A percentile compares a stretch with the other conserved stretches of the same genome.
phyloP scores from a whole-genome alignment of 1,140 invertebrate genomes.

The Phymastichus coffea region DNA sequence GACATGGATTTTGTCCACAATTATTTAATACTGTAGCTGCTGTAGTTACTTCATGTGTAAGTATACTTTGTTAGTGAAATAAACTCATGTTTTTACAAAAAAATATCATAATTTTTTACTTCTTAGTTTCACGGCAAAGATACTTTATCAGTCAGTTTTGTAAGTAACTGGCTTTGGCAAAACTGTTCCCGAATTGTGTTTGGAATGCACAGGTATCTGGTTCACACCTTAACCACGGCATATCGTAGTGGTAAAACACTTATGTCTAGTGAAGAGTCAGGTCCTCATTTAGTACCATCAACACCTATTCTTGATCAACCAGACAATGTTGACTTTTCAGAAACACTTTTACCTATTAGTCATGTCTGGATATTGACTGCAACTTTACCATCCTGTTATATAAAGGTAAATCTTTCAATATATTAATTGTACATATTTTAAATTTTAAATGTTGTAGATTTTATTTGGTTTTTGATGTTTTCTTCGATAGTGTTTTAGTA shows the following conservation, averaged over 20 bases:
- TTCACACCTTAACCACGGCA: constrained; percentile 75
- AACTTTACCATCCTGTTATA: constrained; percentile 70
- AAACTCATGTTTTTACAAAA: not conserved
- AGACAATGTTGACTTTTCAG: constrained; percentile 49
- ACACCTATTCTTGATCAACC: constrained; percentile 73
- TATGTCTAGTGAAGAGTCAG: constrained; percentile 46
- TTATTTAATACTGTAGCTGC: constrained; percentile 69
- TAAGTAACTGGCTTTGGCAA: constrained; percentile 76
- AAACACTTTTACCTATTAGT: constrained; percentile 61
- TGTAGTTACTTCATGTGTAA: constrained; percentile 69
- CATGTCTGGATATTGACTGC: constrained; percentile 78
- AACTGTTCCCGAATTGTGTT: constrained; percentile 74
- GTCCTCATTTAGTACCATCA: constrained; percentile 62
- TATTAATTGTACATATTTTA: not conserved
- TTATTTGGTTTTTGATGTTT: no score
- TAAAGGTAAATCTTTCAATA: constrained; percentile 43
- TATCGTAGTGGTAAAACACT: constrained; percentile 66
- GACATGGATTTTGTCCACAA: constrained; percentile 58
- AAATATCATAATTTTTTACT: constrained; percentile 20
- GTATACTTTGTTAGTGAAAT: constrained; percentile 27
- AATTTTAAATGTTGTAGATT: not conserved
- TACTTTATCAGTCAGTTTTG: constrained; percentile 69
- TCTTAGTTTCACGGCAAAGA: constrained; percentile 74
- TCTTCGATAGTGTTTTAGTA: no score
- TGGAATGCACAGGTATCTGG: constrained; percentile 75